Evolutionary conservation across 64 coral and sea anemone genomes (phyloP).

Genomic region (Catalaphyllia jardinei): DNA sequence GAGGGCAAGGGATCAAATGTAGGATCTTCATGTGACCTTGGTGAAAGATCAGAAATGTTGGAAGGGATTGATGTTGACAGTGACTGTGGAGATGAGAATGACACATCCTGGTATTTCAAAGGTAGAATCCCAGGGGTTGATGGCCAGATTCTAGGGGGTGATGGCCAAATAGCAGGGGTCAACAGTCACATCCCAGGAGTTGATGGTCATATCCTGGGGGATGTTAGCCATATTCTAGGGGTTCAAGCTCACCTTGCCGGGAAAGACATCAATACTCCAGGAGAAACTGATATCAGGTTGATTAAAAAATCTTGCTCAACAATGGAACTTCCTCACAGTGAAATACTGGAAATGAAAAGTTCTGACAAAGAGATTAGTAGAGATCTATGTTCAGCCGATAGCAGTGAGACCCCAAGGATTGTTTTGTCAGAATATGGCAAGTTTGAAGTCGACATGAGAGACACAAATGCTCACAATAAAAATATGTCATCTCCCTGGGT

Average conservation of each 20-base stretch:
- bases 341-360: neutral
- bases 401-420: neutral
- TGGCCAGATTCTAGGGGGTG: neutral
- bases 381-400: neutral
- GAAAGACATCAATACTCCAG: neutral
- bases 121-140: slow-evolving; percentile 7
- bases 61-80: neutral
- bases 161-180: neutral
- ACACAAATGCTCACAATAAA: neutral
- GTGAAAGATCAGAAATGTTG: neutral
- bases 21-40: neutral
- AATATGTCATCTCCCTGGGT: neutral
- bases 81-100: neutral
- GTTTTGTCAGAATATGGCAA: neutral
- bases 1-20: neutral
- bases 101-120: slow-evolving; percentile 44
- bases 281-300: neutral
- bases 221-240: neutral
- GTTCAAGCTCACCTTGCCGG: neutral
- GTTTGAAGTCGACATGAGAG: neutral
- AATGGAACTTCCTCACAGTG: too few species aligned
- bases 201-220: neutral
- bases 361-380: neutral
- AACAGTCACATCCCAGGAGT: neutral
- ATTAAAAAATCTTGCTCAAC: too few species aligned